phyloP scores from a whole-genome alignment of 2,113 vertebrate genomes.

The Burhinus bistriatus region DNA sequence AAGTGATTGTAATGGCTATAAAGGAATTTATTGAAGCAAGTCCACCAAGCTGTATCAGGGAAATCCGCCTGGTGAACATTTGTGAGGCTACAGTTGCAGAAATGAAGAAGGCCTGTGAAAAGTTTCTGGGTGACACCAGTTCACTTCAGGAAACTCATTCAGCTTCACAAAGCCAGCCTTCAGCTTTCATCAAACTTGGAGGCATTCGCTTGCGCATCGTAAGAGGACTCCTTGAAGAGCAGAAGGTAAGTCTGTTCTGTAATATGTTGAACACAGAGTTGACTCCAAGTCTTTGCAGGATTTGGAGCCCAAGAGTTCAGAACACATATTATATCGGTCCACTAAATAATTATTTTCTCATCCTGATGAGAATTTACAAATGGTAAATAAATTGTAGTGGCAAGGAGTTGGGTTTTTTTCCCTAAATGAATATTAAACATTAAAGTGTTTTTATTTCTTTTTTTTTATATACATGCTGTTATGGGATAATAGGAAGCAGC shows the following conservation, averaged over 20 bases:
- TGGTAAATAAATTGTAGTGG: background rate
- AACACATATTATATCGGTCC: background rate
- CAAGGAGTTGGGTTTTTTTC: background rate
- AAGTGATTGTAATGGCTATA: conserved; percentile 75
- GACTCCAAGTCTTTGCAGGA: background rate
- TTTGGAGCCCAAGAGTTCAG: background rate
- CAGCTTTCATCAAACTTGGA: background rate
- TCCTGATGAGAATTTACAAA: background rate
- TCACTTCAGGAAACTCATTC: background rate
- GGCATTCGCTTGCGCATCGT: conserved; percentile 55
- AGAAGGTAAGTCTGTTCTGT: conserved; percentile 69
- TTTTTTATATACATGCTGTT: background rate
- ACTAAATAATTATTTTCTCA: background rate
- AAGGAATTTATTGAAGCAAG: background rate
- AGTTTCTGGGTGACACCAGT: background rate
- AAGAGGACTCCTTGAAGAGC: conserved; percentile 61
- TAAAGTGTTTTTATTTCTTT: background rate
- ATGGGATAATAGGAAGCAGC: background rate
- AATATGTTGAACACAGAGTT: background rate
- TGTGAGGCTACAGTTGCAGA: conserved; percentile 75
- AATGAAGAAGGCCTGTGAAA: conserved; percentile 74
- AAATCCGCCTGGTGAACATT: conserved; percentile 84
- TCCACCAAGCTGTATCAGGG: background rate
- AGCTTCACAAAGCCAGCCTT: background rate
- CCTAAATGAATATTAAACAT: background rate